A percentile compares a stretch with the other conserved stretches of the same genome.
Evolutionary conservation across 92 coral and sea anemone species (phyloP).

Genomic region (Epizoanthus fatuus): DNA sequence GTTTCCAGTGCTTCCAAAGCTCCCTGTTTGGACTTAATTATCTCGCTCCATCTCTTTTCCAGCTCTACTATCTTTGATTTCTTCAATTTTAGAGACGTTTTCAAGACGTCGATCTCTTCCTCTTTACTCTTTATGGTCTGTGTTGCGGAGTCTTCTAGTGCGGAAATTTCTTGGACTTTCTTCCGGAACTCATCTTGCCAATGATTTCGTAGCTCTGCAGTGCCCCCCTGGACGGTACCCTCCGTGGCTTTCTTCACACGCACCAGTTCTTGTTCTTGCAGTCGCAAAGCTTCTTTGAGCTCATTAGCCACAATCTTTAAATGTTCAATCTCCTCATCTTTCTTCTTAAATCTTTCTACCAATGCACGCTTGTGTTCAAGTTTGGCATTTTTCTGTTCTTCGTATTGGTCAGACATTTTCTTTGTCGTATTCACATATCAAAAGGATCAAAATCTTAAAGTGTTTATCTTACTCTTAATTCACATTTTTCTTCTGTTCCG

Average conservation of each 20-base stretch:
- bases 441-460: neutral
- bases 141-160: slow-evolving; percentile 45
- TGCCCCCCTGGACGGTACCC: neutral
- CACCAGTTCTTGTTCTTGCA: slow-evolving; percentile 13
- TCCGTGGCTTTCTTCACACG: slow-evolving; percentile 19
- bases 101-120: slow-evolving; percentile 53
- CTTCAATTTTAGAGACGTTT: slow-evolving; percentile 53
- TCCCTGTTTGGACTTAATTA: slow-evolving; percentile 41
- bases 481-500: too few relatives aligned
- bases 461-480: too few relatives aligned
- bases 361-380: slow-evolving; percentile 9
- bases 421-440: neutral
- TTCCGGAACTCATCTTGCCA: slow-evolving; percentile 71
- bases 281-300: slow-evolving; percentile 32
- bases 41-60: slow-evolving; percentile 45
- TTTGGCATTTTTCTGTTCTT: slow-evolving; percentile 1
- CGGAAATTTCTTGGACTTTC: slow-evolving; percentile 55
- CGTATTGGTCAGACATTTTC: slow-evolving; percentile 1
- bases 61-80: slow-evolving; percentile 46
- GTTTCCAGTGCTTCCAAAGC: slow-evolving; percentile 51
- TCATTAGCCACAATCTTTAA: slow-evolving; percentile 24
- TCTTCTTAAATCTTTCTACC: slow-evolving; percentile 1
- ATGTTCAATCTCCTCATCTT: slow-evolving; percentile 14
- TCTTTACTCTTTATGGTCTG: slow-evolving; percentile 43
- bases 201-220: slow-evolving; percentile 31